phyloP scores from a whole-genome alignment of 2,113 vertebrate species.

The Pontoporia blainvillei region DNA sequence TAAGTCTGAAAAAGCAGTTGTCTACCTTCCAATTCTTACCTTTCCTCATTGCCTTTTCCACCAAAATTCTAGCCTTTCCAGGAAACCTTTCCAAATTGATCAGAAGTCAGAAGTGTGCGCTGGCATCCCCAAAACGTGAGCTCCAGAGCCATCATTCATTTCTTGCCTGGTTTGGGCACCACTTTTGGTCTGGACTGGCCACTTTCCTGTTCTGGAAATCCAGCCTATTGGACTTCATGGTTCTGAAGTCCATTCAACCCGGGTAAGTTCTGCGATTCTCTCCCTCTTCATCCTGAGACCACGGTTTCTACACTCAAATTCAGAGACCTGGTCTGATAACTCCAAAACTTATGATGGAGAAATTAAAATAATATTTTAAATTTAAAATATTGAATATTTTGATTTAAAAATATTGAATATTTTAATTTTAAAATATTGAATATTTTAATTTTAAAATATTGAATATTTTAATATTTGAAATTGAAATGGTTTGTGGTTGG shows the following conservation, averaged over 20 bases:
- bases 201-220: neutral
- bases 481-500: accelerated
- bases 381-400: too few relatives aligned
- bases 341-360: neutral
- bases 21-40: neutral
- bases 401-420: too few relatives aligned
- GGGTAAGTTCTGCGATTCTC: neutral
- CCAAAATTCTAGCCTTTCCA: neutral
- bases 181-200: too few relatives aligned
- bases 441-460: too few relatives aligned
- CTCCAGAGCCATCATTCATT: accelerated
- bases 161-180: neutral
- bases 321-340: neutral
- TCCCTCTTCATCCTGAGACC: neutral
- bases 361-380: too few relatives aligned
- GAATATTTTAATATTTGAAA: too few relatives aligned
- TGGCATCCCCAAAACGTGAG: neutral
- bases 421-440: too few relatives aligned
- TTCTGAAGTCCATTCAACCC: accelerated
- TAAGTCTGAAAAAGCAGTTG: neutral
- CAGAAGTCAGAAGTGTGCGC: neutral
- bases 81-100: neutral
- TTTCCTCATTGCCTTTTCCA: neutral
- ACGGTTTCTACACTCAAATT: neutral
- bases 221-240: neutral